These are phyloP conservation scores for Rhorus exstirpatorius DNA, from an alignment of 2,888 invertebrate species.

Conservation along the genomic window DNA sequence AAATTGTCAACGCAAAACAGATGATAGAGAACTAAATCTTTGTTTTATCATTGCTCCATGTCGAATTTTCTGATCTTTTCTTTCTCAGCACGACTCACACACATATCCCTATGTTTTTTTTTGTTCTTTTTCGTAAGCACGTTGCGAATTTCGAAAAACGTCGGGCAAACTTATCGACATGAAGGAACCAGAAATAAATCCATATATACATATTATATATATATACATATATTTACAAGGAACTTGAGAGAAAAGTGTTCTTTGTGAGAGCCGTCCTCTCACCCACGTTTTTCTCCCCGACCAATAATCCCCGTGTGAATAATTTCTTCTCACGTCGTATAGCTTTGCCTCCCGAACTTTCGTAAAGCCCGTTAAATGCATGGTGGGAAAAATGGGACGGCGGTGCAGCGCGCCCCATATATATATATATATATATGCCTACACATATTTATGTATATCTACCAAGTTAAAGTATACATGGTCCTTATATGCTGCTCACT, in stretches of 20 bases:
- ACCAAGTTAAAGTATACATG: slow-evolving; percentile 23
- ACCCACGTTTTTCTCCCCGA: slow-evolving; percentile 37
- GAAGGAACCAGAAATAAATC: not conserved
- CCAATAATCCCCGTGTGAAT: slow-evolving; percentile 70
- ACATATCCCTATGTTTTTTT: not conserved
- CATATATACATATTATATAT: not conserved
- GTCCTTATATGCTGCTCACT: slow-evolving; percentile 16
- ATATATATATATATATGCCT: not conserved
- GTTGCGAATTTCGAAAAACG: not conserved
- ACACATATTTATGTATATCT: slow-evolving; percentile 1
- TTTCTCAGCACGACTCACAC: too few relatives aligned
- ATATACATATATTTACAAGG: not conserved
- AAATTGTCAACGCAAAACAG: too few relatives aligned
- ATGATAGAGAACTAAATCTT: too few relatives aligned
- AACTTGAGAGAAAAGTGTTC: slow-evolving; percentile 8
- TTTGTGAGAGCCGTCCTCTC: not conserved
- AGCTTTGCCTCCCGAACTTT: slow-evolving; percentile 60
- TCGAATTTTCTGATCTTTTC: too few relatives aligned
- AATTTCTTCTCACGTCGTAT: slow-evolving; percentile 68
- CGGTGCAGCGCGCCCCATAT: slow-evolving; percentile 24
- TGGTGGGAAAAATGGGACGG: slow-evolving; percentile 55
- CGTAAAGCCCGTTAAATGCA: slow-evolving; percentile 67
- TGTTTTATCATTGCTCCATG: too few relatives aligned
- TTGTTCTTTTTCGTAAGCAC: not conserved
- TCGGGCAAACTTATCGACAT: not conserved